Evolutionary conservation across 2,888 invertebrate species (phyloP).

Genomic region (Lymantria monacha): DNA sequence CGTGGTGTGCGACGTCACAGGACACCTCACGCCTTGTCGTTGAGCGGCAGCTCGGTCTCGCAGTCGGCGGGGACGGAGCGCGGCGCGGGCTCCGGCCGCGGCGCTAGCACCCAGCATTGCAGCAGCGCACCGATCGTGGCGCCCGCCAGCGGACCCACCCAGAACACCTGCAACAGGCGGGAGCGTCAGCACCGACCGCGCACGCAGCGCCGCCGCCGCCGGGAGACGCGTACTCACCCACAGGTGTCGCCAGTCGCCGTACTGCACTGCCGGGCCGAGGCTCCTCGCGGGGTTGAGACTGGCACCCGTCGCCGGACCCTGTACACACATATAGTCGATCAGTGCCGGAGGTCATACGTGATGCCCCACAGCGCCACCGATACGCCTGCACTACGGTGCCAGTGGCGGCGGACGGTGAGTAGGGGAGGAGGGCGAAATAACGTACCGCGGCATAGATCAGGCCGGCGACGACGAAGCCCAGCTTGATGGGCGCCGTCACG

Average conservation of each 20-base stretch:
- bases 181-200: no score
- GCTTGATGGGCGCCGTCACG: slow-evolving; percentile 49
- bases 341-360: neutral
- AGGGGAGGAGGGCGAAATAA: neutral
- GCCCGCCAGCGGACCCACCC: slow-evolving; percentile 11
- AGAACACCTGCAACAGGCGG: slow-evolving; percentile 58
- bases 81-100: neutral
- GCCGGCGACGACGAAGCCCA: slow-evolving; percentile 63
- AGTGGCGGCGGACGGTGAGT: neutral
- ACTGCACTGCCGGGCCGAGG: slow-evolving; percentile 87
- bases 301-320: slow-evolving; percentile 86
- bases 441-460: slow-evolving; percentile 62
- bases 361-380: no score
- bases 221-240: slow-evolving; percentile 79
- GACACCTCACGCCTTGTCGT: slow-evolving; percentile 60
- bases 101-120: slow-evolving; percentile 5
- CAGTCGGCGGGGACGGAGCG: slow-evolving; percentile 21
- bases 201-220: neutral
- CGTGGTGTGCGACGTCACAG: no score
- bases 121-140: slow-evolving; percentile 9
- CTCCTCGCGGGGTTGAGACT: slow-evolving; percentile 88
- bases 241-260: slow-evolving; percentile 82
- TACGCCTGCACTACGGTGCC: no score
- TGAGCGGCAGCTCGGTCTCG: slow-evolving; percentile 78
- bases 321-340: slow-evolving; percentile 9